Base-by-base conservation (phyloP, 2,888 invertebrate genomes). In the Melanargia galathea region DNA sequence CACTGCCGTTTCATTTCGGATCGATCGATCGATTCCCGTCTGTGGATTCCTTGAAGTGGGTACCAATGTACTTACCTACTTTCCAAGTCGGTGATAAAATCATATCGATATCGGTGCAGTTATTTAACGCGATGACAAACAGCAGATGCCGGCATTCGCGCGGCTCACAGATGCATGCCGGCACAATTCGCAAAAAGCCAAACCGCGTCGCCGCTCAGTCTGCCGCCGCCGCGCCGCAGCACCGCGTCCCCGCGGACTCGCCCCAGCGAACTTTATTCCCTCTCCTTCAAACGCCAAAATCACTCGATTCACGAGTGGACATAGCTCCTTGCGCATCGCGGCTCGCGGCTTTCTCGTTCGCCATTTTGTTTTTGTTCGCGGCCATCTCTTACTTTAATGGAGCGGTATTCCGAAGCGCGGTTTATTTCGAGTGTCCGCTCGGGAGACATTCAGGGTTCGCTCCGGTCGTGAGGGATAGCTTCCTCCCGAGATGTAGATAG, bases 181-280 rank as follows among this genome's bases (percentile, higher is more conserved):
- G 40, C 18, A 16, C 54, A 43, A 20, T 10, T 20, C 45, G 62
- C 62, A 56, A 52, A 60, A 62, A 57, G 51, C 62, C 49, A 60
- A 48, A 58, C 62, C 63, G 65, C 63, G 61, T 52, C 63, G 64
- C 65, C 64, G 54, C 64, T 33, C 55, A 26, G 64, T 66, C 64
- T 66, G 59, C 58, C 40, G 30, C 45, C n/a, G n/a, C 35, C 16
- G 20, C 33, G 18, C 20, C 11, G 3, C 33, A 0, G 24, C 8
- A 26, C 4, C 26, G 26, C 26, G 26, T 6, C 26, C 4, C 26
- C n/a, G 11, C 26, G 13, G 13, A 0, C 20, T 20, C 13, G n/a
- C 18, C 54, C 38, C 40, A 8, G 38, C 38, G 38, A n/a, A n/a
- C 54, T 22, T 18, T 45, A 45, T 45, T 18, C 8, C 45, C 20